These are phyloP conservation scores for Garra rufa DNA, from an alignment of 2,113 vertebrate species.

Conservation along the genomic window DNA sequence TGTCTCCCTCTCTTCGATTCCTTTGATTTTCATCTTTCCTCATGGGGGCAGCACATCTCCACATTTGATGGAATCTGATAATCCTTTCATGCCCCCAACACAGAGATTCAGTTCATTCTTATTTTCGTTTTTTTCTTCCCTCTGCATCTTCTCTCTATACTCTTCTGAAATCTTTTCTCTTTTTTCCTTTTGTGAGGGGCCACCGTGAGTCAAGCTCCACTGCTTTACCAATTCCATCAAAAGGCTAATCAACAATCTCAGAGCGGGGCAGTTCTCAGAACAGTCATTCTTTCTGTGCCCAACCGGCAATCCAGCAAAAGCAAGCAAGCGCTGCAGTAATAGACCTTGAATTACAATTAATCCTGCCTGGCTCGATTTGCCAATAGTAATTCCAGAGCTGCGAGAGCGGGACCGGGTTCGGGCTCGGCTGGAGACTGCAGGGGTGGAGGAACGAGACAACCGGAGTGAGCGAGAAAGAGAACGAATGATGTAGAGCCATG, in stretches of 20 bases:
- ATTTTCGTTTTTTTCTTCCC: neutral
- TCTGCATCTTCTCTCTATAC: constrained; percentile 23
- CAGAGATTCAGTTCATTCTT: constrained; percentile 38
- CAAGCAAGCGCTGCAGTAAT: constrained; percentile 66
- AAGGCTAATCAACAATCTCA: constrained; percentile 72
- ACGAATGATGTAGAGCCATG: constrained; percentile 50
- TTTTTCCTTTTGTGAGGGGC: constrained; percentile 52
- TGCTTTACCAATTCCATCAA: constrained; percentile 75
- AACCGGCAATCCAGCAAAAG: constrained; percentile 49
- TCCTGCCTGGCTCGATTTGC: constrained; percentile 71
- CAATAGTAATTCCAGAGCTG: constrained; percentile 65
- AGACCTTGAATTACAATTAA: constrained; percentile 75
- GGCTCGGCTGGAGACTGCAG: constrained; percentile 31
- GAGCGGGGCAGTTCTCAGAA: constrained; percentile 58
- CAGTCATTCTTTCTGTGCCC: constrained; percentile 42
- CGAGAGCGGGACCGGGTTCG: constrained; percentile 24
- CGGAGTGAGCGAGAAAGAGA: constrained; percentile 23
- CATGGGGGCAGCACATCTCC: constrained; percentile 74
- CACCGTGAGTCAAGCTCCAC: constrained; percentile 65
- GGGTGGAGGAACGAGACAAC: neutral
- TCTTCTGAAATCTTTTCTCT: constrained; percentile 13
- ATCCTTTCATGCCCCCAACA: neutral
- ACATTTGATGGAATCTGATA: constrained; percentile 42
- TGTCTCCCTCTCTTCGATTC: neutral
- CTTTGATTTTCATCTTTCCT: constrained; percentile 54